A percentile compares a stretch with the other conserved stretches of the same genome.
These are phyloP conservation scores for Acanthurus tractus DNA, from an alignment of 2,797 vertebrate species.

Conservation along the genomic window DNA sequence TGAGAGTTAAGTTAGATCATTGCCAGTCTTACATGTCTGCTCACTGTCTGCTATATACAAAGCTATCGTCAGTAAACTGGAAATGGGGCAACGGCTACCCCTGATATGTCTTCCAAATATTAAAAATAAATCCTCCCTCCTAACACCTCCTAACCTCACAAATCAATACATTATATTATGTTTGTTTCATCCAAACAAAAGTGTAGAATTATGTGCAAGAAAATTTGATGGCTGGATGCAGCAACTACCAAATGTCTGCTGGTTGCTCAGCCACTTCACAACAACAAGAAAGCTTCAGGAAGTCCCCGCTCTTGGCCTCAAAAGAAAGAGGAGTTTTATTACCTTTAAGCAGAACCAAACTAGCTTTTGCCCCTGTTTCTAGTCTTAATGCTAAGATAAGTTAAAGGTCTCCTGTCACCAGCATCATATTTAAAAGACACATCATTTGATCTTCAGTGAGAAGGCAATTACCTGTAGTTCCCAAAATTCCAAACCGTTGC, in stretches of 20 bases:
- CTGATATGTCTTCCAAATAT: not conserved
- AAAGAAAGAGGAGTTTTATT: not conserved
- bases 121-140: not conserved
- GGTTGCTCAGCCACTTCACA: not conserved
- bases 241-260: not conserved
- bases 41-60: not conserved
- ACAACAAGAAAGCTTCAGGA: not conserved
- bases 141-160: not conserved
- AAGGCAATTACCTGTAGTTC: constrained; percentile 20
- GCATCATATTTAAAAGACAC: constrained; percentile 10
- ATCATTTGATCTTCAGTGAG: not conserved
- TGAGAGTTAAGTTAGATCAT: not conserved
- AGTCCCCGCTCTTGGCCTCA: not conserved
- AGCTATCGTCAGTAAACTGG: constrained; percentile 2
- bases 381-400: constrained; percentile 15
- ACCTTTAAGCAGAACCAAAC: not conserved
- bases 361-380: not conserved
- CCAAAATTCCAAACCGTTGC: constrained; percentile 42
- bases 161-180: not conserved
- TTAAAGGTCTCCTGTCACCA: not conserved
- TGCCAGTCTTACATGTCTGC: not conserved
- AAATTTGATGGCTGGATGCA: not conserved
- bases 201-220: not conserved
- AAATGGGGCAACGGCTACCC: not conserved
- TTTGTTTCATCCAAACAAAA: not conserved